Evolutionary conservation across 2,888 invertebrate genomes (phyloP).

Genomic region (Syritta pipiens): DNA sequence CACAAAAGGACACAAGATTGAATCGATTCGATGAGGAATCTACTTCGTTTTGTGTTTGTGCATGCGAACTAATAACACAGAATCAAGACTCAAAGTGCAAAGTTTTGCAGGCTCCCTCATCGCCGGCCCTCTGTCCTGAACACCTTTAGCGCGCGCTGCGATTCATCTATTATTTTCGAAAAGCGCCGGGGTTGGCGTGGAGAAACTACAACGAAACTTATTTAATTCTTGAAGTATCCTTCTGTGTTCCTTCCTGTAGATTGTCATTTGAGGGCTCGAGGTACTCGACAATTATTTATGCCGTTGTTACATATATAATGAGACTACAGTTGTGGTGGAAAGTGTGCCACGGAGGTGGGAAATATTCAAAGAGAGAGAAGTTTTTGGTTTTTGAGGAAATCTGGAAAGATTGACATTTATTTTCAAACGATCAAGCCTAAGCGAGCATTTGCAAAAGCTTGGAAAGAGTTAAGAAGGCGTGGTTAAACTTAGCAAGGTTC

Average conservation of each 20-base stretch:
- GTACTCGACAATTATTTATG: constrained; percentile 48
- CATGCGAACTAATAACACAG: constrained; percentile 33
- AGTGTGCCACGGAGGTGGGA: neutral
- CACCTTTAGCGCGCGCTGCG: constrained; percentile 6
- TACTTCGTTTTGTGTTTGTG: constrained; percentile 18
- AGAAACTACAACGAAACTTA: constrained; percentile 23
- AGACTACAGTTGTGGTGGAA: constrained; percentile 2
- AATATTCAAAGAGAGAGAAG: no score
- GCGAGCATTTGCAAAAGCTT: no score
- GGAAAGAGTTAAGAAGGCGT: no score
- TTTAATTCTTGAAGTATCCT: constrained; percentile 26
- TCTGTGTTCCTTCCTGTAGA: neutral
- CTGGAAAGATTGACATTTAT: no score
- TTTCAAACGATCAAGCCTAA: no score
- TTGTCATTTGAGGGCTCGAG: constrained; percentile 33
- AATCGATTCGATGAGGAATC: constrained; percentile 40
- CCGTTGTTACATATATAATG: neutral
- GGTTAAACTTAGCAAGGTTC: no score
- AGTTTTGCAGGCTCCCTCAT: constrained; percentile 10
- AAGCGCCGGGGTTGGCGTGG: no score
- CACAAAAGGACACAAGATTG: constrained; percentile 47
- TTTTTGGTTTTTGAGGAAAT: no score
- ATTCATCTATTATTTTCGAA: constrained; percentile 16
- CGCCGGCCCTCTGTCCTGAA: neutral
- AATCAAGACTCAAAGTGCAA: constrained; percentile 50